phyloP scores from a whole-genome alignment of 2,888 invertebrate genomes.

The Thecocarcelia acutangulata region DNA sequence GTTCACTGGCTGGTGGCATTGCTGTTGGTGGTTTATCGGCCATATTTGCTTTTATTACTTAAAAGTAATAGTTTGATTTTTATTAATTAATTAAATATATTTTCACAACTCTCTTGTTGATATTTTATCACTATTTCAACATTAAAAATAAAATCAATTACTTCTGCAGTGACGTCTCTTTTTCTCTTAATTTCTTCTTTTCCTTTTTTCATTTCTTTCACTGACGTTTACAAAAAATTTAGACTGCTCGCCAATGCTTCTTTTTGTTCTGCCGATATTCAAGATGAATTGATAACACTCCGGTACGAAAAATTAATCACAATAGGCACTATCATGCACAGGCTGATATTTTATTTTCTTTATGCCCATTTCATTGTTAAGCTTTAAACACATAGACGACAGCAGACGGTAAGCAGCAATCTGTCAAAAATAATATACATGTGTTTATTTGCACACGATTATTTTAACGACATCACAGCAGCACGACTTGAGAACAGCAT shows the following conservation, averaged over 20 bases:
- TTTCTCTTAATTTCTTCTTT: slow-evolving; percentile 50
- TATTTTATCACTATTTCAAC: slow-evolving; percentile 51
- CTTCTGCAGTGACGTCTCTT: slow-evolving; percentile 62
- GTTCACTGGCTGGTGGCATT: slow-evolving; percentile 70
- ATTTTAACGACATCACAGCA: no score
- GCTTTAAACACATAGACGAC: no score
- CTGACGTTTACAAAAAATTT: slow-evolving; percentile 58
- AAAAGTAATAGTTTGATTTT: slow-evolving; percentile 10
- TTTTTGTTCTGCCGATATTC: slow-evolving; percentile 16
- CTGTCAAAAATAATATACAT: no score
- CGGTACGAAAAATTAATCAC: no score
- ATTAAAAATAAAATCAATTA: slow-evolving; percentile 66
- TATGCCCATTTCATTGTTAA: no score
- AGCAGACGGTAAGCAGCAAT: no score
- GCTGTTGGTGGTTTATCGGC: slow-evolving; percentile 71
- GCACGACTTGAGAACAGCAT: no score
- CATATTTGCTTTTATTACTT: slow-evolving; percentile 54
- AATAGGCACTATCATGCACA: no score
- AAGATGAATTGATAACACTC: neutral
- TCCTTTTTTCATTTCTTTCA: slow-evolving; percentile 48
- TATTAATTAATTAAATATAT: slow-evolving; percentile 12
- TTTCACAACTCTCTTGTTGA: slow-evolving; percentile 36
- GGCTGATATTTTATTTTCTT: no score
- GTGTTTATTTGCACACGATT: no score
- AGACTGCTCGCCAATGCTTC: slow-evolving; percentile 3